Percentiles rank a stretch among this genome's conserved stretches.
Evolutionary conservation across 2,113 vertebrate genomes (phyloP).

Genomic region (Pholis gunnellus): DNA sequence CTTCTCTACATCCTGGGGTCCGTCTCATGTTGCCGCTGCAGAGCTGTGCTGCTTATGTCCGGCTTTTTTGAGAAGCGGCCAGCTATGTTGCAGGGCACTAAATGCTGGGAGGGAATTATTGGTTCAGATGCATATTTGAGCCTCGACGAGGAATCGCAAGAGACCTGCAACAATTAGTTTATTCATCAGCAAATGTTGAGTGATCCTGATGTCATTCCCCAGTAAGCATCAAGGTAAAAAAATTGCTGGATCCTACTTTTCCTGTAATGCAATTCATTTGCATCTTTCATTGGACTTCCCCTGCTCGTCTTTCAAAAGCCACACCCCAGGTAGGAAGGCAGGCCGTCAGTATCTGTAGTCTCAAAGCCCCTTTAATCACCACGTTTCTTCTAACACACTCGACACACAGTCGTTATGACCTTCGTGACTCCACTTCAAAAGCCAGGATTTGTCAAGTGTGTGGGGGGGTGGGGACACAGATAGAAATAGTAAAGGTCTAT

Average conservation of each 20-base stretch:
- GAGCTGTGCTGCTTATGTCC: not conserved
- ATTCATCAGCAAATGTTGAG: too few relatives aligned
- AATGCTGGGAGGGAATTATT: not conserved
- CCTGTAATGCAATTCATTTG: not conserved
- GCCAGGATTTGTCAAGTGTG: conserved; percentile 4
- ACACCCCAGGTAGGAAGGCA: not conserved
- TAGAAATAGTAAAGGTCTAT: conserved; percentile 30
- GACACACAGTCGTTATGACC: not conserved
- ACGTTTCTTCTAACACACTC: not conserved
- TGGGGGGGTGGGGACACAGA: not conserved
- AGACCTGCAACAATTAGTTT: not conserved
- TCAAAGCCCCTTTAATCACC: not conserved
- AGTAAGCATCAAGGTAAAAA: not conserved
- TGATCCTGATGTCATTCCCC: not conserved
- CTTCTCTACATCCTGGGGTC: not conserved
- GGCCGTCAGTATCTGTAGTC: not conserved
- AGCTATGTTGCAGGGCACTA: not conserved
- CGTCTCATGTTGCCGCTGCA: not conserved
- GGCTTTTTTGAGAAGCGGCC: conserved; percentile 7
- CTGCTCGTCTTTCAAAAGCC: not conserved
- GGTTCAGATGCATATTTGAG: not conserved
- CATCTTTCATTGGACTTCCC: not conserved
- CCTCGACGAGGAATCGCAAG: not conserved
- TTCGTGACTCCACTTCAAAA: conserved; percentile 11
- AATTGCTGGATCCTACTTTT: not conserved